A percentile compares a stretch with the other conserved stretches of the same genome.
Conservation (phyloP, 2,888 invertebrate genomes). For the Dicyrtoma fusca region DNA sequence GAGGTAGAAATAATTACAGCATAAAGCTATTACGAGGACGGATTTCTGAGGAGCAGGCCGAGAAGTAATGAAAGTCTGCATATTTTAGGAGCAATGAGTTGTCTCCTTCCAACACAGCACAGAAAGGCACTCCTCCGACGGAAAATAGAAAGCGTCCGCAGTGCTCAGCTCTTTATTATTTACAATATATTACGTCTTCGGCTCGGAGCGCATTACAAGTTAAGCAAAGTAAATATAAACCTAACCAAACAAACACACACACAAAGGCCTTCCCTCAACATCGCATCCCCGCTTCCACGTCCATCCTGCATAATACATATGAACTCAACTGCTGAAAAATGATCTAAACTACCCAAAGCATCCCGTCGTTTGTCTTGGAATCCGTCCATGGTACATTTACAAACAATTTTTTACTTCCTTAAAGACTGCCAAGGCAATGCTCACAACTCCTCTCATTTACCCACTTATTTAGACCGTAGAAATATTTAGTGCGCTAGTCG, state of each 20-base stretch:
- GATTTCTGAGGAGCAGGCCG: background rate
- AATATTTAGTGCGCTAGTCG: background rate
- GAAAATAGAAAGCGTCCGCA: too few relatives aligned
- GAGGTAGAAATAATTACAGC: constrained; percentile 24
- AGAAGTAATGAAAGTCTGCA: constrained; percentile 23
- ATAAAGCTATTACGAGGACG: constrained; percentile 9
- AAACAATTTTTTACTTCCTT: constrained; percentile 14
- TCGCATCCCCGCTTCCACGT: background rate
- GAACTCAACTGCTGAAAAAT: constrained; percentile 12
- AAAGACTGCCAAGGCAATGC: background rate
- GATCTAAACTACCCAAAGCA: constrained; percentile 4
- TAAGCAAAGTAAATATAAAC: constrained; percentile 11
- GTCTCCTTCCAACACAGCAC: background rate
- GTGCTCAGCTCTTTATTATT: background rate
- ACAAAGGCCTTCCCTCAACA: background rate
- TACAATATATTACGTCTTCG: background rate
- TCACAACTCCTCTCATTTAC: constrained; percentile 3
- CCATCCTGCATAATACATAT: background rate
- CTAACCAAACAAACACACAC: constrained; percentile 13
- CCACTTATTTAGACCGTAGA: background rate
- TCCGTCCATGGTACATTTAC: constrained; percentile 23
- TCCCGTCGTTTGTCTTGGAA: constrained; percentile 19
- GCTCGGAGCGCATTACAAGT: too few relatives aligned
- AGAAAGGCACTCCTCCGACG: too few relatives aligned
- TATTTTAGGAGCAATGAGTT: constrained; percentile 23